Evolutionary conservation across 2,113 vertebrate genomes (phyloP), one percentile per base, ranked within the genome.

Genomic region (Hucho hucho): DNA sequence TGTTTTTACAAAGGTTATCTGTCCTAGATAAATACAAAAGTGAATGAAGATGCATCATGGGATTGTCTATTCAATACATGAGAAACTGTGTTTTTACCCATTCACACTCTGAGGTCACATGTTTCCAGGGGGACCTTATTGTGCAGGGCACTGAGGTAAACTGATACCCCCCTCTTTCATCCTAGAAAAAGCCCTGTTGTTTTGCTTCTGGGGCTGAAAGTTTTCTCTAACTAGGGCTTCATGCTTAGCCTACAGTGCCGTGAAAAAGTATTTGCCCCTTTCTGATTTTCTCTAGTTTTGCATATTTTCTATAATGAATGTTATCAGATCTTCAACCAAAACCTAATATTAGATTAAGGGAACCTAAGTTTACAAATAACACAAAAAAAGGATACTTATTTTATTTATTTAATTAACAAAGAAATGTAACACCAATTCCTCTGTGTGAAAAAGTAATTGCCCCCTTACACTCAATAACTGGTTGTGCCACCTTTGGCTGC

Each of bases 81-180:
- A 72, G 72, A 77, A 79, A 65, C 64, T 73, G 73, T 86, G 73
- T 86, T 86, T 81, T 75, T 83, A 75, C 81, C 80, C 69, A 67
- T 59, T 82, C 64, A 74, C 73, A 79, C 72, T 58, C 24, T 46
- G 16, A 79, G 78, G 76, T 85, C 77, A 75, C 75, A 59, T 81
- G 74, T 80, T 87, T 90, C 84, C 86, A 84, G 64, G 22, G 89
- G 81, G 86, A 89, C 81, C 14, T 82, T 70, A 80, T 80, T 87
- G 83, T 86, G 79, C 47, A 86, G 75, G 71, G 47, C 58, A 73
- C 77, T 43, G 49, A 61, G 72, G 88, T 88, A 93, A 92, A 85
- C 37, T 69, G 88, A 93, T 73, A 87, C 86, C 28, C 70, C 70
- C 24, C 46, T 79, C 80, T 90, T 90, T 92, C 82, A 89, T 84